Conservation (phyloP, 2,888 invertebrate species). For the Dasysyrphus tricinctus region DNA sequence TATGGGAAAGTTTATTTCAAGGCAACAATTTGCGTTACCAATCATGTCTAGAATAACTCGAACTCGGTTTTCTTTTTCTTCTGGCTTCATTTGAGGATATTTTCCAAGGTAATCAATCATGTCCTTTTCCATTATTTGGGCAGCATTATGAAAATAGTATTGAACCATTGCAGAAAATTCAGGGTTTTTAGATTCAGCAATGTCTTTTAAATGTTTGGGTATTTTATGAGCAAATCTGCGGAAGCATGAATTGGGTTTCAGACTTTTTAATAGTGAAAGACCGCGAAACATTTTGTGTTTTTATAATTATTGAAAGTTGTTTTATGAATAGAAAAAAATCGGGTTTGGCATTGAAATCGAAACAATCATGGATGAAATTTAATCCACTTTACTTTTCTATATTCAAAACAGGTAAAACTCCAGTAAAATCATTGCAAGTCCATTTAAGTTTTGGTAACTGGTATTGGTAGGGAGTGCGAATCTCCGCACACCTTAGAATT, state of each 20-base stretch:
- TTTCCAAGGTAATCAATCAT: conserved; percentile 79
- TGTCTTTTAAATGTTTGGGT: conserved; percentile 78
- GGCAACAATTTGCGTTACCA: conserved; percentile 77
- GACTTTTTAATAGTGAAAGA: not conserved
- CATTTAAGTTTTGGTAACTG: too few species aligned
- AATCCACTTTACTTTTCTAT: not conserved
- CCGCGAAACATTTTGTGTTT: conserved; percentile 8
- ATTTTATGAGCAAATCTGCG: conserved; percentile 77
- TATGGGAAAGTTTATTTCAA: conserved; percentile 81
- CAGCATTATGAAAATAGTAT: conserved; percentile 81
- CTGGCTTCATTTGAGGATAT: conserved; percentile 78
- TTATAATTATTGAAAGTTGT: not conserved
- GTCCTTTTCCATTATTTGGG: conserved; percentile 79
- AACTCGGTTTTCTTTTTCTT: conserved; percentile 78
- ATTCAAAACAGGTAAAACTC: not conserved
- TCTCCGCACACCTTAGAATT: too few species aligned
- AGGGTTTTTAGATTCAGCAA: conserved; percentile 78
- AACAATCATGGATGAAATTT: not conserved
- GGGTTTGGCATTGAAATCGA: not conserved
- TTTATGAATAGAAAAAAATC: not conserved
- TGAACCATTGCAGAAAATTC: conserved; percentile 80
- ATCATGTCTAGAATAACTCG: conserved; percentile 79
- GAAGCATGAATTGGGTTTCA: not conserved
- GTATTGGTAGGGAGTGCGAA: too few species aligned
- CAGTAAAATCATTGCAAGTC: not conserved